Evolutionary conservation across 2,888 invertebrate species (phyloP), one percentile per base, ranked within the genome.

Genomic region (Pristionchus fissidentatus): DNA sequence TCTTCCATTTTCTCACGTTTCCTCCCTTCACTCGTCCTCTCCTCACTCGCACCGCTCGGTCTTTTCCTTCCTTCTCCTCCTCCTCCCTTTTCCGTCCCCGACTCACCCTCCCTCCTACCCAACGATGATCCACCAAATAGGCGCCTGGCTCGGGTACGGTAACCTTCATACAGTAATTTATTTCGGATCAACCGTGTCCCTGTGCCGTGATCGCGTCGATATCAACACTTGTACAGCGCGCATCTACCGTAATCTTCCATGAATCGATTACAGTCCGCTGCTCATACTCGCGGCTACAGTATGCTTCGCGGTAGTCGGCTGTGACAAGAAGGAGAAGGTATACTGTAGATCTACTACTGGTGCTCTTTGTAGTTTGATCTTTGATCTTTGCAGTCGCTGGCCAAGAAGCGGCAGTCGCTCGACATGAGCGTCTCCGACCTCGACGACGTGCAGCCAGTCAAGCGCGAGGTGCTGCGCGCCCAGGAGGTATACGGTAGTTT

Each of bases 251-350:
- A 55, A 55, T 60, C 60, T 5, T 60, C 1, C 8, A 1, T 29
- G 29, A n/a, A 29, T n/a, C 55, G 13, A 66, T 66, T 66, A 66
- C 66, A 66, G 66, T 66, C 19, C 66, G 22, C 66, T 66, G 7
- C 22, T 66, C 26, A 19, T 66, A 0, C 38, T 60, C 29, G 66
- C 66, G 19, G 38, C 22, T n/a, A 38, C 66, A 19, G 66, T 22
- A n/a, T 35, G 38, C 22, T 35, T 38, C 3, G 22, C 13, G 0
- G 19, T 38, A 35, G 38, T 66, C 38, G 66, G 66, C 66, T 66
- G 66, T n/a, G 29, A 66, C 38, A 66, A 66, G 66, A 66, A 66
- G 66, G 66, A 66, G 38, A 66, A 66, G 66, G 62, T 62, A n/a
- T 57, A 57, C 57, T 57, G 57, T 57, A 7, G 19, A 19, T 32